Evolutionary conservation across 1,140 invertebrate species (phyloP).

Genomic region (Eueides isabella): DNA sequence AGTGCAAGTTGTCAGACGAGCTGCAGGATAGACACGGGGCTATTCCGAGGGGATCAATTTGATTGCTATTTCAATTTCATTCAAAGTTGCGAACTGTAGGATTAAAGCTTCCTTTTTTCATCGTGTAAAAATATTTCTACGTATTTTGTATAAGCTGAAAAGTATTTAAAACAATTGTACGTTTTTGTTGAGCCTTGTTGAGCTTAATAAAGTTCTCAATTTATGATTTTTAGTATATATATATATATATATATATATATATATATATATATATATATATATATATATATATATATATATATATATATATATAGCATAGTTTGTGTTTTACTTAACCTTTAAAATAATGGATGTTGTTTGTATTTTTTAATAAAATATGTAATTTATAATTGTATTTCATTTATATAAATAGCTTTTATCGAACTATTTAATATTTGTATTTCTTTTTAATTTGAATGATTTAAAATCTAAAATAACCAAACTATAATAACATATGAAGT

Average conservation of each 20-base stretch:
- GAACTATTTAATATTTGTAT: neutral
- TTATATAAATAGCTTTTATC: neutral
- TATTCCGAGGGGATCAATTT: slow-evolving; percentile 1
- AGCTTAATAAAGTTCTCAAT: neutral
- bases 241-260: no score
- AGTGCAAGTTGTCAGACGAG: slow-evolving; percentile 4
- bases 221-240: neutral
- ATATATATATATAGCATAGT: no score
- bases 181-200: neutral
- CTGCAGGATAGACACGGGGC: neutral
- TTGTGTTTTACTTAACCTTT: no score
- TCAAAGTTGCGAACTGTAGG: neutral
- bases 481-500: no score
- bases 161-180: neutral
- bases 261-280: no score
- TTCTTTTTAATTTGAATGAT: no score
- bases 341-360: neutral
- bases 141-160: neutral
- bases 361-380: neutral
- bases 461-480: no score
- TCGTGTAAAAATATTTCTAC: neutral
- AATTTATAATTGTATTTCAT: neutral
- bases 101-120: slow-evolving; percentile 1
- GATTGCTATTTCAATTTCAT: slow-evolving; percentile 13
- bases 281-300: no score